Percentiles rank a stretch among this genome's conserved stretches.
Evolutionary conservation across 2,113 vertebrate genomes (phyloP).

Genomic region (Lophotis ruficrista): DNA sequence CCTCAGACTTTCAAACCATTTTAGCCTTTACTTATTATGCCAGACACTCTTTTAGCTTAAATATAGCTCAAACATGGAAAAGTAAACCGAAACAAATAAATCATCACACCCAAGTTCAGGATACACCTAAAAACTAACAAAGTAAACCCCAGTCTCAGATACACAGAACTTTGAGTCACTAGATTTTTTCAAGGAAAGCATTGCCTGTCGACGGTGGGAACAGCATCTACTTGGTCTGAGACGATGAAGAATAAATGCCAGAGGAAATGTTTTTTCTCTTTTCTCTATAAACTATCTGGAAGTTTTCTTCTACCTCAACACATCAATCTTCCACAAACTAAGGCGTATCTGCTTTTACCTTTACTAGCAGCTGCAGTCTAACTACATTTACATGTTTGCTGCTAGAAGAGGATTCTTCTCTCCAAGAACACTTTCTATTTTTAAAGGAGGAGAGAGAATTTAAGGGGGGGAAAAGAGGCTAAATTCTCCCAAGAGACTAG

Average conservation of each 20-base stretch:
- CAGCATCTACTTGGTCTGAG: background rate
- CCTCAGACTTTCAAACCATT: background rate
- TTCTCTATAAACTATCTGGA: background rate
- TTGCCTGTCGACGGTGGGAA: background rate
- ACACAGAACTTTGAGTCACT: background rate
- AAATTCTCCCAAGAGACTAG: background rate
- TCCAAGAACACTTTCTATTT: conserved; percentile 24
- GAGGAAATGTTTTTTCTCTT: background rate
- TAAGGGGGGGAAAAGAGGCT: background rate
- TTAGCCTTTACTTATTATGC: background rate
- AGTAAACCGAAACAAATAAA: background rate
- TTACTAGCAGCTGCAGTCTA: background rate
- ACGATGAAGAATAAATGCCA: background rate
- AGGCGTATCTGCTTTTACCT: background rate
- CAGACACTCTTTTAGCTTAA: background rate
- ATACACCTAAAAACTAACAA: background rate
- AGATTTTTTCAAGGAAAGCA: background rate
- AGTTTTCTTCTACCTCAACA: background rate
- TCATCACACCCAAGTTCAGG: background rate
- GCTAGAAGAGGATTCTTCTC: background rate
- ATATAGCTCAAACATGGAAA: background rate
- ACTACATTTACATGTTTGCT: background rate
- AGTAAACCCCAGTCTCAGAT: background rate
- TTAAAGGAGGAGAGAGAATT: background rate
- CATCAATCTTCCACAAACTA: background rate